Evolutionary conservation across 2,888 invertebrate species (phyloP), one percentile per base, ranked within the genome.

Genomic region (Bombylius discolor): DNA sequence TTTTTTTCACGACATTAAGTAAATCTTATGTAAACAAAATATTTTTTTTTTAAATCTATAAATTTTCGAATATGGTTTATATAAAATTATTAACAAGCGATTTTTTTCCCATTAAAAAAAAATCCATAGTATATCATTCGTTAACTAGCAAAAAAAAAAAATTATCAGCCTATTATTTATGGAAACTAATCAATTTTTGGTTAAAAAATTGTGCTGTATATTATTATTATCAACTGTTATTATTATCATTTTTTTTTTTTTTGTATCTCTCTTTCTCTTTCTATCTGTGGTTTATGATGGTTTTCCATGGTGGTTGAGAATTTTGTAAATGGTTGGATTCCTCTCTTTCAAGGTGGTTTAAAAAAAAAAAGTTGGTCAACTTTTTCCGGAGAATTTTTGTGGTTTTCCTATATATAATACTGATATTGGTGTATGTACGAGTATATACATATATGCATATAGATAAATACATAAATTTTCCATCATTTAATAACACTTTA

Each of bases 161-260:
- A 23, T 23, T 23, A 23, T 23, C 23, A 36, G 36, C 36, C 9
- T 36, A 9, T 11, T 42, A 42, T 42, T 42, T 42, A 42, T 42
- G 39, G 33, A 49, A 48, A 54, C 53, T 54, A 54, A 54, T 54
- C 53, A 54, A 54, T 54, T 54, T 54, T 54, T 45, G 53, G 49
- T 49, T 49, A 54, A 48, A 47, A 49, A 49, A 49, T 44, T 54
- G 53, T 47, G 53, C 3, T 23, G 23, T 23, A 23, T 23, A 23
- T 23, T 23, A 23, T 23, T 23, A 23, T 23, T 23, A 23, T 23
- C 23, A 23, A 23, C 23, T 23, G 3, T 42, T 42, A 42, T 42
- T 36, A 36, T 36, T 7, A 7, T 36, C 4, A 7, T 5, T 36
- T 3, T 36, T 36, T 36, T 36, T 36, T 36, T 11, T 42, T 42